These are phyloP conservation scores for Oncorhynchus mykiss DNA, from an alignment of 2,113 vertebrate genomes.

Conservation along the genomic window DNA sequence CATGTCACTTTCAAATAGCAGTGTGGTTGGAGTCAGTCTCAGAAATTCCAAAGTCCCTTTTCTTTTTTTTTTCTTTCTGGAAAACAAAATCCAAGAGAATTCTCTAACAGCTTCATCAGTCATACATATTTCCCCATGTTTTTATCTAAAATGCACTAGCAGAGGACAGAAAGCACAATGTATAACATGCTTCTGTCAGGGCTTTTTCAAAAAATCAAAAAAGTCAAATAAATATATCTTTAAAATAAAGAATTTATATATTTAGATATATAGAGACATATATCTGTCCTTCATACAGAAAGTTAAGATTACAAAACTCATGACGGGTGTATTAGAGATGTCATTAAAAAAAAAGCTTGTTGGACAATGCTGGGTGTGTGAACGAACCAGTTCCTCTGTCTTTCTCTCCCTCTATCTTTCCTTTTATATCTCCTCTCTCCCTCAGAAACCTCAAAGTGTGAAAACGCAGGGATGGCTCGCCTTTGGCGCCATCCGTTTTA, in stretches of 20 bases:
- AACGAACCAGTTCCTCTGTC: background rate
- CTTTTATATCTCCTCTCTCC: background rate
- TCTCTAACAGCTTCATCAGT: conserved; percentile 35
- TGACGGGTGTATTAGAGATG: conserved; percentile 30
- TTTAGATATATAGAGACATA: conserved; percentile 26
- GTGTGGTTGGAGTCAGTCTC: background rate
- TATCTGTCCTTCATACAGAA: conserved; percentile 43
- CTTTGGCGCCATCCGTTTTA: conserved; percentile 24
- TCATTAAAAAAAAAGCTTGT: conserved; percentile 21
- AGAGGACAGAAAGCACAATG: conserved; percentile 13
- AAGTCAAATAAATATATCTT: conserved; percentile 56
- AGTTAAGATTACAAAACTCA: conserved; percentile 34
- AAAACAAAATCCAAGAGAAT: conserved; percentile 31
- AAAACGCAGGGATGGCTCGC: conserved; percentile 6
- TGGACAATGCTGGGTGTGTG: conserved; percentile 18
- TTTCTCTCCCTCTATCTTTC: background rate
- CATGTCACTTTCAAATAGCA: background rate
- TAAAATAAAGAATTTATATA: conserved; percentile 46
- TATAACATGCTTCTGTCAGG: background rate
- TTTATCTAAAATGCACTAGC: conserved; percentile 23
- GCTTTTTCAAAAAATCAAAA: conserved; percentile 26
- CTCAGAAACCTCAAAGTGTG: conserved; percentile 5
- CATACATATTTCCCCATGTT: conserved; percentile 26
- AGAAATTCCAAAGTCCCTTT: conserved; percentile 3
- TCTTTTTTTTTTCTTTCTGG: conserved; percentile 34